Evolutionary conservation across 2,888 invertebrate species (phyloP).

Genomic region (Autographa pulchrina): DNA sequence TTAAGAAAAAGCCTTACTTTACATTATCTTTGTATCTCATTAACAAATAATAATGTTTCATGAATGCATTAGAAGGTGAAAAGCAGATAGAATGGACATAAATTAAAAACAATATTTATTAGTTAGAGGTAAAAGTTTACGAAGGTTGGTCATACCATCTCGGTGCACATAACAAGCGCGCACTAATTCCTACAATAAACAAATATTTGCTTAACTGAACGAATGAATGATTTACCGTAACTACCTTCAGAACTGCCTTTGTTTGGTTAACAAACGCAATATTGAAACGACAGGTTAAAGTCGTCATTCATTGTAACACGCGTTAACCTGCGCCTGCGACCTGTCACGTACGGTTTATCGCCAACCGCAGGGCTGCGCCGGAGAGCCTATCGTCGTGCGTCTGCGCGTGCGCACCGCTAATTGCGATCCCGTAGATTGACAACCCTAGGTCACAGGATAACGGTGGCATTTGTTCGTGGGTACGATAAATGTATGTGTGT

Average conservation of each 20-base stretch:
- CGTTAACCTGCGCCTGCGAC: constrained; percentile 55
- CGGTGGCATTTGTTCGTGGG: constrained; percentile 68
- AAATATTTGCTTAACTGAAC: constrained; percentile 43
- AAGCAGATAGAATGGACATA: too few species aligned
- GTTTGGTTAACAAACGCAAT: constrained; percentile 44
- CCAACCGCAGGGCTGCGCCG: constrained; percentile 57
- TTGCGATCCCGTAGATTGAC: constrained; percentile 71
- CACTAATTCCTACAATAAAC: constrained; percentile 49
- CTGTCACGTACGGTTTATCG: constrained; percentile 70
- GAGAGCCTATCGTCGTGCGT: constrained; percentile 53
- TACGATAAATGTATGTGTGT: constrained; percentile 40
- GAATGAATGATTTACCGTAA: constrained; percentile 42
- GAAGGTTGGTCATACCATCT: background rate
- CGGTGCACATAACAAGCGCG: background rate
- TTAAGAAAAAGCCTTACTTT: too few species aligned
- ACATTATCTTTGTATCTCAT: too few species aligned
- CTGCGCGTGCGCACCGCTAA: constrained; percentile 73
- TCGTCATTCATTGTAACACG: constrained; percentile 53
- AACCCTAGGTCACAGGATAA: constrained; percentile 71
- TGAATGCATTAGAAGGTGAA: too few species aligned
- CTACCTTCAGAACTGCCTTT: constrained; percentile 18
- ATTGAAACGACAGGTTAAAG: constrained; percentile 50
- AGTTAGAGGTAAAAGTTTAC: too few species aligned
- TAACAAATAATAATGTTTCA: too few species aligned
- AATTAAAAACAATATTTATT: too few species aligned